phyloP scores from a whole-genome alignment of 2,113 vertebrate genomes.

The cat (Felis catus) region F.catus_Fca126_mat1.0 CM031416.1:7524001-7524500 shows the following conservation, averaged over 20 bases:
- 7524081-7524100: background rate
- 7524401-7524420: background rate
- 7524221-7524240: background rate
- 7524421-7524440: background rate
- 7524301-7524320: background rate
- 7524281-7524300: background rate
- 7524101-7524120: background rate
- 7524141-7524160: background rate
- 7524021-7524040: background rate
- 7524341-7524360: background rate
- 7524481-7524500: background rate
- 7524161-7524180: background rate
- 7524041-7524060: background rate
- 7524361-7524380: background rate
- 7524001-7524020: background rate
- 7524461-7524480: background rate
- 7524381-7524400: background rate
- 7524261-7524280: background rate
- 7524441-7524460: background rate
- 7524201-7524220: background rate
- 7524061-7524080: constrained; percentile 11
- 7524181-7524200: background rate
- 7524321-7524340: background rate
- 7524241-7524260: background rate
- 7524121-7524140: background rate